Conservation (phyloP, 2,113 vertebrate species). For the Epinephelus cyanopodus region DNA sequence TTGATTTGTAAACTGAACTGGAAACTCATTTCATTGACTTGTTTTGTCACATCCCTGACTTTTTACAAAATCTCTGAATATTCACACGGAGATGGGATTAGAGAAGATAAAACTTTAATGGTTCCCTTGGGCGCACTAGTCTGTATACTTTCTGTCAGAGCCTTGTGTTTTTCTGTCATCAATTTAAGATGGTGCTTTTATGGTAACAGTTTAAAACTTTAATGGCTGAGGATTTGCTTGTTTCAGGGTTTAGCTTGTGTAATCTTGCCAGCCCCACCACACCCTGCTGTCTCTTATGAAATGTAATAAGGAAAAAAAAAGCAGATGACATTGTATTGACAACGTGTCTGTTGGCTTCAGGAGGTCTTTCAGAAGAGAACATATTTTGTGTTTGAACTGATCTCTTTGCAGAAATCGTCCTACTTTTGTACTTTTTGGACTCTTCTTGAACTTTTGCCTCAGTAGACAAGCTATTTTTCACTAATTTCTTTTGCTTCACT, state of each 20-base stretch:
- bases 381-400: background rate
- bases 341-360: background rate
- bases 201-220: conserved; percentile 15
- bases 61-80: conserved; percentile 26
- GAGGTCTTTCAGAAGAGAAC: conserved; percentile 7
- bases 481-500: conserved; percentile 7
- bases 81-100: conserved; percentile 26
- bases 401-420: background rate
- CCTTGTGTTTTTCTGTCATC: conserved; percentile 32
- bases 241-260: conserved; percentile 21
- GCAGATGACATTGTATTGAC: background rate
- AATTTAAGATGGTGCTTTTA: conserved; percentile 32
- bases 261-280: background rate
- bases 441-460: conserved; percentile 7
- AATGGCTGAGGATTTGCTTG: conserved; percentile 17
- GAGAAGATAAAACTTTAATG: conserved; percentile 41
- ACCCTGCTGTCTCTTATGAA: conserved; percentile 7
- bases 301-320: background rate
- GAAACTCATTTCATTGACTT: conserved; percentile 13
- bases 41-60: background rate
- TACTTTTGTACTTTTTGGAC: background rate
- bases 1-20: conserved; percentile 14
- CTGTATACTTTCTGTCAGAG: conserved; percentile 6
- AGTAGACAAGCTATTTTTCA: background rate
- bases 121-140: background rate